Percentiles rank a stretch among this genome's conserved stretches.
These are phyloP conservation scores for Siphonodentalium dalli DNA, from an alignment of 2,888 invertebrate species.

Conservation along the genomic window DNA sequence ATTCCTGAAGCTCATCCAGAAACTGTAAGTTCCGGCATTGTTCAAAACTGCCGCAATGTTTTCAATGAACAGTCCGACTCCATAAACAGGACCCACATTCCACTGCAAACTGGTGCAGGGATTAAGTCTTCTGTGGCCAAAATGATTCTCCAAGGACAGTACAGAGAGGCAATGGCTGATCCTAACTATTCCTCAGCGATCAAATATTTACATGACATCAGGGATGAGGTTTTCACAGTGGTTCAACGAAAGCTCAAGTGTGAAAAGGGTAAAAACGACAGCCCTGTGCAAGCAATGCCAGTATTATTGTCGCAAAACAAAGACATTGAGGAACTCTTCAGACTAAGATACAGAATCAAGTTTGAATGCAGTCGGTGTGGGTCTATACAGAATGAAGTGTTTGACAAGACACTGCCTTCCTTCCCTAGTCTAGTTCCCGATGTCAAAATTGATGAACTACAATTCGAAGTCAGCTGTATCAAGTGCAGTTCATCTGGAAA, in stretches of 20 bases:
- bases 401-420: slow-evolving; percentile 46
- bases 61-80: neutral
- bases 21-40: too few species aligned
- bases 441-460: slow-evolving; percentile 44
- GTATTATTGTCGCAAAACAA: slow-evolving; percentile 41
- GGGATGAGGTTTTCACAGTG: slow-evolving; percentile 50
- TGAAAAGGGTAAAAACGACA: slow-evolving; percentile 55
- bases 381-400: slow-evolving; percentile 35
- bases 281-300: slow-evolving; percentile 59
- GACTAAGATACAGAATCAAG: slow-evolving; percentile 42
- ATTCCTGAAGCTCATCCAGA: too few species aligned
- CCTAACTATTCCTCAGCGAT: slow-evolving; percentile 29
- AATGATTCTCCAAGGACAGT: neutral
- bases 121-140: neutral
- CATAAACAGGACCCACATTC: neutral
- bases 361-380: slow-evolving; percentile 40
- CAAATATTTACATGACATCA: slow-evolving; percentile 37
- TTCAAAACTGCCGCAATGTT: too few species aligned
- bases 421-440: slow-evolving; percentile 47
- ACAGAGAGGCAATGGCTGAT: slow-evolving; percentile 19
- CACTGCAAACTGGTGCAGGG: neutral
- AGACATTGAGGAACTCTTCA: slow-evolving; percentile 40
- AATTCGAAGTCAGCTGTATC: slow-evolving; percentile 48
- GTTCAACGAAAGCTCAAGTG: slow-evolving; percentile 53
- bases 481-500: slow-evolving; percentile 47